A percentile compares a stretch with the other conserved stretches of the same genome.
Conservation (phyloP, 2,113 vertebrate species). For the Callopanchax toddi region DNA sequence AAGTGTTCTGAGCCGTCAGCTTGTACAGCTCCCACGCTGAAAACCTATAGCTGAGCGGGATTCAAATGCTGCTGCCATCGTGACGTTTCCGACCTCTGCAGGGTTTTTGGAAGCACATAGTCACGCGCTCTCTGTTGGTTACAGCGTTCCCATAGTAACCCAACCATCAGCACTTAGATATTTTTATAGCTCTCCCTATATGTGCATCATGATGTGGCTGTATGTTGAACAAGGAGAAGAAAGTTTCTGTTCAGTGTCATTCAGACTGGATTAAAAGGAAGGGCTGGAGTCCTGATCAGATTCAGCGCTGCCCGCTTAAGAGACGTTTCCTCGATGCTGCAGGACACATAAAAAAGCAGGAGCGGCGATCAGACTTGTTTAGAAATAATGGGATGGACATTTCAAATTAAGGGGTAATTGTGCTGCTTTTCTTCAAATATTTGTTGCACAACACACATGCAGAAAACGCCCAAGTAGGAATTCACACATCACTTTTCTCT, state of each 20-base stretch:
- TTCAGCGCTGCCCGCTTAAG: no score
- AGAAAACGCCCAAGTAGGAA: no score
- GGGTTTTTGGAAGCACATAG: slow-evolving; percentile 28
- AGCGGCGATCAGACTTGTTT: no score
- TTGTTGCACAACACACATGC: no score
- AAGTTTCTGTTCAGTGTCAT: slow-evolving; percentile 9
- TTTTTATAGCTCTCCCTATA: slow-evolving; percentile 65
- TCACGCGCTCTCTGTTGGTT: slow-evolving; percentile 44
- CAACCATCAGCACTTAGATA: slow-evolving; percentile 60
- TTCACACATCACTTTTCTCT: no score
- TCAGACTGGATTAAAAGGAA: no score
- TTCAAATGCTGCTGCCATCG: slow-evolving; percentile 11
- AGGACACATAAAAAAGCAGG: no score
- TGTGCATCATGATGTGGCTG: slow-evolving; percentile 11
- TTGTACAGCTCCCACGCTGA: not conserved
- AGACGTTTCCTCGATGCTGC: no score
- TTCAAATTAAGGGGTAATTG: no score
- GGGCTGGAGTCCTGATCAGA: no score
- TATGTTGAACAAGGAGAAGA: slow-evolving; percentile 12
- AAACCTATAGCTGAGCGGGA: slow-evolving; percentile 1
- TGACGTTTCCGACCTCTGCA: slow-evolving; percentile 61
- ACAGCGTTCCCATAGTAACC: slow-evolving; percentile 69
- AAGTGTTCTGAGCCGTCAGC: not conserved
- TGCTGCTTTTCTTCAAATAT: no score
- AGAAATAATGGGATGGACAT: no score